Evolutionary conservation across 2,113 vertebrate species (phyloP), one percentile per base, ranked within the genome.

Genomic region (Girardinichthys multiradiatus): DNA sequence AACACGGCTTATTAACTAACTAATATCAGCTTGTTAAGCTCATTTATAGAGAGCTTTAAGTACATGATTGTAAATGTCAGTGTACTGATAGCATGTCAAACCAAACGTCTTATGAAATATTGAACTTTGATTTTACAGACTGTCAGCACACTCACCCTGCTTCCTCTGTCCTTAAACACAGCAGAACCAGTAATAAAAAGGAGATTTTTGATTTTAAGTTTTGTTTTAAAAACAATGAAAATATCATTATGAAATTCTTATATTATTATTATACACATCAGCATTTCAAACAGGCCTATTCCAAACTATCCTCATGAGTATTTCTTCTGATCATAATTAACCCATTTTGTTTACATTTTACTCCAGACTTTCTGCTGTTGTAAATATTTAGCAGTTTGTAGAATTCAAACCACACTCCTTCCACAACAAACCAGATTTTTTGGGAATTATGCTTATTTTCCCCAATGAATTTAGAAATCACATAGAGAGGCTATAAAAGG

Each of bases 331-430:
- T 79, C 73, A 70, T 70, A 51, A 67, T 59, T 59, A 75, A 65
- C 57, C 35, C 7, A 84, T 72, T 67, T 28, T 59, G 24, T 72
- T 74, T 45, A 72, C 59, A 68, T 27, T 75, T 64, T 69, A 8
- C 45, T 74, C 45, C 69, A 84, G 65, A 84, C 68, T 77, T 72
- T 72, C 62, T 45, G 26, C 26, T 48, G 64, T 76, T 80, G 83
- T 81, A 87, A 87, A 89, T 80, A 85, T 83, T 84, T 68, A 65
- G 70, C 80, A 75, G 76, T 74, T 74, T 72, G 73, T 72, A 45
- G 31, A 63, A 78, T 67, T 64, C 64, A 90, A 85, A 81, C 80
- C 81, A 66, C 81, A 77, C 1, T 72, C 63, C 65, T 75, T 70
- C 77, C 69, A 72, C 77, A 90, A 84, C 68, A 71, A 79, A 65